Conservation (phyloP, 2,888 invertebrate genomes). For the Hemistola chrysoprasaria region DNA sequence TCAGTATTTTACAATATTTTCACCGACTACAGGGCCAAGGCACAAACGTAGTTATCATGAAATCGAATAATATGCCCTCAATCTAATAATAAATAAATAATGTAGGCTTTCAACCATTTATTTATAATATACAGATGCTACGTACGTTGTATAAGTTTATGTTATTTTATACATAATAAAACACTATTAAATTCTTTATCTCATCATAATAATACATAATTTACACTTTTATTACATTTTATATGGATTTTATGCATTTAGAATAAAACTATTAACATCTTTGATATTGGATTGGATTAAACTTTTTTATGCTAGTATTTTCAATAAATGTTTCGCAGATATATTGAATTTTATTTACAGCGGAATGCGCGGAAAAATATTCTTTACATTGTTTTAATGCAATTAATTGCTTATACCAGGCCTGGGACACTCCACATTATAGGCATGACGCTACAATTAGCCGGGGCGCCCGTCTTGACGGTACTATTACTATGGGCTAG, state of each 20-base stretch:
- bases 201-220: not conserved
- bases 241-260: conserved; percentile 4
- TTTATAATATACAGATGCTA: conserved; percentile 29
- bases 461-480: no score
- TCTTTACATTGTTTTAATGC: no score
- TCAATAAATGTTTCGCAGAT: not conserved
- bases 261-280: no score
- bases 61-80: conserved; percentile 52
- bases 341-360: no score
- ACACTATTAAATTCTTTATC: conserved; percentile 20
- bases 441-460: no score
- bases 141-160: conserved; percentile 13
- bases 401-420: no score
- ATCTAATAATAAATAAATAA: conserved; percentile 39
- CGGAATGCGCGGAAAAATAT: no score
- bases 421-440: no score
- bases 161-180: conserved; percentile 13
- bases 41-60: conserved; percentile 66
- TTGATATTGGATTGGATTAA: no score
- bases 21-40: conserved; percentile 76
- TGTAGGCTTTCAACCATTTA: conserved; percentile 10
- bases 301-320: no score
- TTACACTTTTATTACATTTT: no score
- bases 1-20: conserved; percentile 42
- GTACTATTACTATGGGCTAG: no score